Base-by-base conservation (phyloP, 1,140 invertebrate species). In the Zaprionus vittiger region DNA sequence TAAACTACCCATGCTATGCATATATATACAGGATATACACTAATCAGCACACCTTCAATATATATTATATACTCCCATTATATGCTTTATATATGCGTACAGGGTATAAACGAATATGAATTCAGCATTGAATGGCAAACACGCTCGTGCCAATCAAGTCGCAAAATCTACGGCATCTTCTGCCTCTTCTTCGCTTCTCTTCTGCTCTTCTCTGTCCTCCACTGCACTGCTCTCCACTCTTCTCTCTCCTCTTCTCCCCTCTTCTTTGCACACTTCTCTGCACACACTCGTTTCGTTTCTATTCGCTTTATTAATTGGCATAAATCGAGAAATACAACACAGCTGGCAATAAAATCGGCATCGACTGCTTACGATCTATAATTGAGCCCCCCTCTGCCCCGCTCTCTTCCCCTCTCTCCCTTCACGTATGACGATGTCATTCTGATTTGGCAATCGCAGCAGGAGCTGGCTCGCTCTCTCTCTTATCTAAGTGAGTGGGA, bases 251-350 rank as follows among this genome's bases (percentile, higher is more conserved):
- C 9, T 11, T 31, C 9, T 1, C n/a, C 15, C 5, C 41, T 9
- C 6, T n/a, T 17, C 15, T n/a, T 41, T 5, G 4, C 15, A 28
- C n/a, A 44, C n/a, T 9, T 31, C 28, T 34, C 9, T 34, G 31
- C 31, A 34, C 31, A 34, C 31, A 34, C 31, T 34, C 31, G 9
- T 17, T 17, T 9, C 7, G n/a, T 47, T 47, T 26, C 14, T 44
- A 28, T 56, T 57, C 52, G 49, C 49, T 65, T 66, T 66, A 66
- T 57, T 66, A 66, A 66, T 66, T 66, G 64, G 15, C 22, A 64
- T 28, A 56, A 56, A 56, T 65, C 20, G 49, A 66, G 37, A 66
- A 15, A 66, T 47, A 26, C 60, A 44, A 41, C 41, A 41, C 41
- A 41, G 24, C 34, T 44, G 54, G 54, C 64, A 66, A 66, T 66